These are phyloP conservation scores for Sicus ferrugineus DNA, from an alignment of 2,888 invertebrate genomes.

Conservation along the genomic window DNA sequence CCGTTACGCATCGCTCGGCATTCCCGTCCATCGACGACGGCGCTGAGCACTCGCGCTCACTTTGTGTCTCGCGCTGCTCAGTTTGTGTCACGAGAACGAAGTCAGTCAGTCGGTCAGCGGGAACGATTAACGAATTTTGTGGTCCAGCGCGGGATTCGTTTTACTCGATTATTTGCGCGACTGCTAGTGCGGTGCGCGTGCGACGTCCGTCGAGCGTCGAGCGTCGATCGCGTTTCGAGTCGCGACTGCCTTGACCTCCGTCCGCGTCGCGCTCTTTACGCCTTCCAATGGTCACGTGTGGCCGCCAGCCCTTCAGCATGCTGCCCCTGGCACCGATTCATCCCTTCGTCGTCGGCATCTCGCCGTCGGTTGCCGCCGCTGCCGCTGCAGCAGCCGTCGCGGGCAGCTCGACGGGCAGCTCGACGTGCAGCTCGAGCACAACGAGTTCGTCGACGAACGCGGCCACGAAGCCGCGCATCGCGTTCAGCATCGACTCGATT, in stretches of 20 bases:
- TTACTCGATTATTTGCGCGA: too few relatives aligned
- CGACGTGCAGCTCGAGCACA: conserved; percentile 3
- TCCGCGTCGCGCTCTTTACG: conserved; percentile 1
- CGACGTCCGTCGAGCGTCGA: neutral
- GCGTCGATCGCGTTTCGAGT: conserved; percentile 2
- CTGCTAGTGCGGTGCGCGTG: conserved; percentile 10
- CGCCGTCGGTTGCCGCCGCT: conserved; percentile 46
- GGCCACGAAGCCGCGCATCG: conserved; percentile 86
- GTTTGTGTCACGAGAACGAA: neutral
- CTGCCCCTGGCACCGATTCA: conserved; percentile 87
- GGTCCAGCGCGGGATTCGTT: neutral
- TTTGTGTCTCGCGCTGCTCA: neutral
- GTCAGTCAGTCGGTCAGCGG: conserved; percentile 15
- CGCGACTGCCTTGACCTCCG: conserved; percentile 23
- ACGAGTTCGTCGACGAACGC: conserved; percentile 35
- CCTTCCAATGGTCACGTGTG: conserved; percentile 63
- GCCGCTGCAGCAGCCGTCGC: conserved; percentile 46
- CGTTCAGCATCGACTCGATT: conserved; percentile 94
- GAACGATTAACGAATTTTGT: neutral
- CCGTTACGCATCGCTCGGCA: conserved; percentile 52
- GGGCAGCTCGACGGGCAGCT: conserved; percentile 39
- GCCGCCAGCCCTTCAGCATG: conserved; percentile 69
- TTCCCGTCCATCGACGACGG: conserved; percentile 43
- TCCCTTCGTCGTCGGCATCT: conserved; percentile 57
- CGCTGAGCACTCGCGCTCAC: conserved; percentile 28